Conservation (phyloP, 2,113 vertebrate species). For the Channa maculata region DNA sequence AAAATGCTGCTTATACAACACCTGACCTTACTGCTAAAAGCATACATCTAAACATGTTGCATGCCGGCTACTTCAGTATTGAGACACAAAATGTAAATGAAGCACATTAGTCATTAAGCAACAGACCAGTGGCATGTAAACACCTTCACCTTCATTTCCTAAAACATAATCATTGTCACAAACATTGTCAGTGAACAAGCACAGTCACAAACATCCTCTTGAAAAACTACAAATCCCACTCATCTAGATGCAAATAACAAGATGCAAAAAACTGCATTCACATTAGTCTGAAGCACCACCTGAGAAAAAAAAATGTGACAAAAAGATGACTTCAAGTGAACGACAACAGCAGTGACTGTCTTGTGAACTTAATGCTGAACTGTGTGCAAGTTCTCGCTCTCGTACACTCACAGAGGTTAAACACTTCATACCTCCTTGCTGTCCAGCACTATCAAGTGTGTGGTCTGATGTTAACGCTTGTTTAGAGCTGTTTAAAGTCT, state of each 20-base stretch:
- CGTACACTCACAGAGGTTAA: constrained; percentile 3
- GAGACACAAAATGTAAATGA: neutral
- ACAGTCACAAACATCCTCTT: neutral
- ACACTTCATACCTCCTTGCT: constrained; percentile 56
- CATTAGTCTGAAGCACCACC: neutral
- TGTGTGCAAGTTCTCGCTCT: constrained; percentile 17
- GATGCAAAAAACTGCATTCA: constrained; percentile 13
- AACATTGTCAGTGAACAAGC: neutral
- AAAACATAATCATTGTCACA: neutral
- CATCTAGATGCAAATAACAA: constrained; percentile 22
- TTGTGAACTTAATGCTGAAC: neutral
- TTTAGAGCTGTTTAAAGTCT: constrained; percentile 52
- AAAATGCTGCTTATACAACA: constrained; percentile 25
- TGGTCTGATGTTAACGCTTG: constrained; percentile 61
- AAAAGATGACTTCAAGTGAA: neutral
- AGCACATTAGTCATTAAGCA: neutral
- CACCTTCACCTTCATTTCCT: neutral
- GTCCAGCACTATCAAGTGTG: constrained; percentile 53
- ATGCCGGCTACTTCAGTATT: neutral
- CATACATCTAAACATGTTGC: neutral
- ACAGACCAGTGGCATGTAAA: too few relatives aligned
- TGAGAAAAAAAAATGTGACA: neutral
- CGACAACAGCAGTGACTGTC: neutral
- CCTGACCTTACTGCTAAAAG: constrained; percentile 13
- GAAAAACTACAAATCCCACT: constrained; percentile 41